Evolutionary conservation across 2,113 vertebrate genomes (phyloP).

Genomic region (Tupaia chinensis): DNA sequence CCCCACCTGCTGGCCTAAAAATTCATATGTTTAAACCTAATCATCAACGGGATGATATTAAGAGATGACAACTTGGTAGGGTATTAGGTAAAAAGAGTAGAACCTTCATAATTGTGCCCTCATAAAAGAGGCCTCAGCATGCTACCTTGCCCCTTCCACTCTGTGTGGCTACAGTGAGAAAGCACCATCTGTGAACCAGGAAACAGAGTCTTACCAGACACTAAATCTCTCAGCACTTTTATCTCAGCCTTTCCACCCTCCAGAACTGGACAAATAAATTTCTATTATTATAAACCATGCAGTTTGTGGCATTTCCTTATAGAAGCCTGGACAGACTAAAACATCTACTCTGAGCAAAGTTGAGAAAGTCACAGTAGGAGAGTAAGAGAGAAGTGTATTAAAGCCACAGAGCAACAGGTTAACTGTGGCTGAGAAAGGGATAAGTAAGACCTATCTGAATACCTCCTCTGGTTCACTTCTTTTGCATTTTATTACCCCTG

Average conservation of each 20-base stretch:
- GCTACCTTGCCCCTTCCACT: not conserved
- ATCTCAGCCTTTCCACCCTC: not conserved
- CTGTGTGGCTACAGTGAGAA: not conserved
- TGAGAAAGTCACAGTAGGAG: not conserved
- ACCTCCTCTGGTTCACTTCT: not conserved
- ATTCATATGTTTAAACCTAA: not conserved
- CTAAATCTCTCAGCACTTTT: not conserved
- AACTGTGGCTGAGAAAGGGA: not conserved
- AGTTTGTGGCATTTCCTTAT: not conserved
- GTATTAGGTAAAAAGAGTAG: not conserved
- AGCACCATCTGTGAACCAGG: not conserved
- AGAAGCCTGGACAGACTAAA: not conserved
- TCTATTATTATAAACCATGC: not conserved
- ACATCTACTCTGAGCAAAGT: rapidly evolving
- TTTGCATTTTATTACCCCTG: not conserved
- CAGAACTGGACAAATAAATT: not conserved
- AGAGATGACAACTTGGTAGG: not conserved
- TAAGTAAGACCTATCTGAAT: not conserved
- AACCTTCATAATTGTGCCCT: not conserved
- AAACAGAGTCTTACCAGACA: not conserved
- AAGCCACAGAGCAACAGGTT: not conserved
- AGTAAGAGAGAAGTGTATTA: not conserved
- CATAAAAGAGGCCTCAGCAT: not conserved
- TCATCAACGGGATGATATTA: not conserved
- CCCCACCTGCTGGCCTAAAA: not conserved